Percentiles rank a stretch among this genome's conserved stretches.
Conservation (phyloP, 2,888 invertebrate genomes). For the Ormia ochracea region DNA sequence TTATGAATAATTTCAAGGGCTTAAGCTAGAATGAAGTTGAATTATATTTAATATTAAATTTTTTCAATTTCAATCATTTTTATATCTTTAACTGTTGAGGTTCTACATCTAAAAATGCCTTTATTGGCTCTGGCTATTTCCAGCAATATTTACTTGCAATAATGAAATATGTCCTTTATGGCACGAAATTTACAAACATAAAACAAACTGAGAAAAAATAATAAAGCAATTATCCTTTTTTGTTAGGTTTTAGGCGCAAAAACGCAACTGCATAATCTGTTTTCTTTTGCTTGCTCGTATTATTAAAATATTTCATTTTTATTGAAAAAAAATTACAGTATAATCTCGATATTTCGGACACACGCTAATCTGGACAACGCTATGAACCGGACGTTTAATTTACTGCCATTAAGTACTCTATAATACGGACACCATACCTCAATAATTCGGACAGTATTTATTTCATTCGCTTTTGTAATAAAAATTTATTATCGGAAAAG, state of each 20-base stretch:
- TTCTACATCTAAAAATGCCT: neutral
- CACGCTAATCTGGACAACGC: no score
- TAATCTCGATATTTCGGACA: no score
- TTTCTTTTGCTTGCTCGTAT: slow-evolving; percentile 14
- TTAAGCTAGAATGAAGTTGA: slow-evolving; percentile 40
- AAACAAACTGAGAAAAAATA: slow-evolving; percentile 8
- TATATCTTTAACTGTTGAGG: neutral
- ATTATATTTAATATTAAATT: no score
- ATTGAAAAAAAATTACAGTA: neutral
- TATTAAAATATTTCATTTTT: neutral
- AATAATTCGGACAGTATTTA: no score
- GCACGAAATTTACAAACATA: slow-evolving; percentile 10
- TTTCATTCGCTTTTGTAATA: no score
- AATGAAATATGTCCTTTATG: slow-evolving; percentile 10
- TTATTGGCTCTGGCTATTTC: neutral
- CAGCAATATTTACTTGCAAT: neutral
- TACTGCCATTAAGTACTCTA: no score
- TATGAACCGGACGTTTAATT: no score
- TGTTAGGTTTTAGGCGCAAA: slow-evolving; percentile 10
- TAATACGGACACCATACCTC: no score
- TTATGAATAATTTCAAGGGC: neutral
- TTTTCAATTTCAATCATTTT: no score
- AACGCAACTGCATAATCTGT: slow-evolving; percentile 6
- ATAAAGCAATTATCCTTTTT: slow-evolving; percentile 2
- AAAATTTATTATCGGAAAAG: no score